Percentiles rank a stretch among this genome's conserved stretches.
These are phyloP conservation scores for Petrocephalus sullivani DNA, from an alignment of 2,797 vertebrate genomes.

Conservation along the genomic window DNA sequence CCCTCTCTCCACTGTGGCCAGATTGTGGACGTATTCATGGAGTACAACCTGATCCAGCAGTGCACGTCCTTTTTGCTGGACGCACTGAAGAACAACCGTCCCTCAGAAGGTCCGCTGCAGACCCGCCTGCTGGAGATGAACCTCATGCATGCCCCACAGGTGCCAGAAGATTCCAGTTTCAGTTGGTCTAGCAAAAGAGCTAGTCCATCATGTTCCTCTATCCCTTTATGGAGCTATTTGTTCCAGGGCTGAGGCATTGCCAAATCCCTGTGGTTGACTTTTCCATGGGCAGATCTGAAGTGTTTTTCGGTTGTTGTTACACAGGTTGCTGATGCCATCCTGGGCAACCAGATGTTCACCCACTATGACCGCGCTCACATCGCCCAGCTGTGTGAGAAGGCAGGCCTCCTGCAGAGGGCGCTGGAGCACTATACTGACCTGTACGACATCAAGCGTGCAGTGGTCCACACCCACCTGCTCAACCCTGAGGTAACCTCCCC, in stretches of 20 bases:
- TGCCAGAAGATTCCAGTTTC: slow-evolving; percentile 37
- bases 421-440: slow-evolving; percentile 96
- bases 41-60: slow-evolving; percentile 98
- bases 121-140: slow-evolving; percentile 98
- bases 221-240: not conserved
- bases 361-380: slow-evolving; percentile 97
- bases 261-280: not conserved
- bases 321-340: slow-evolving; percentile 95
- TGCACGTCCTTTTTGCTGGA: slow-evolving; percentile 96
- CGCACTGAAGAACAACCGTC: slow-evolving; percentile 96
- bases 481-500: slow-evolving; percentile 82
- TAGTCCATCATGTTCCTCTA: not conserved
- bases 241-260: not conserved
- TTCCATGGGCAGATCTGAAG: not conserved
- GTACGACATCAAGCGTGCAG: slow-evolving; percentile 94
- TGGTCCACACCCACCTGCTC: slow-evolving; percentile 96
- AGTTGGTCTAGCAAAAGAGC: not conserved
- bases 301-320: slow-evolving; percentile 17
- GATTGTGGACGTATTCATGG: slow-evolving; percentile 99
- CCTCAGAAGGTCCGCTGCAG: slow-evolving; percentile 91
- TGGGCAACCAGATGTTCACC: slow-evolving; percentile 99
- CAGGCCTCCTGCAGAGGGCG: slow-evolving; percentile 91
- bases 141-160: slow-evolving; percentile 96
- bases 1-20: slow-evolving; percentile 41
- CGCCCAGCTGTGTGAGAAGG: slow-evolving; percentile 97